Base-by-base conservation (phyloP, 1,140 invertebrate genomes). In the Drosophila ohnishii region DNA sequence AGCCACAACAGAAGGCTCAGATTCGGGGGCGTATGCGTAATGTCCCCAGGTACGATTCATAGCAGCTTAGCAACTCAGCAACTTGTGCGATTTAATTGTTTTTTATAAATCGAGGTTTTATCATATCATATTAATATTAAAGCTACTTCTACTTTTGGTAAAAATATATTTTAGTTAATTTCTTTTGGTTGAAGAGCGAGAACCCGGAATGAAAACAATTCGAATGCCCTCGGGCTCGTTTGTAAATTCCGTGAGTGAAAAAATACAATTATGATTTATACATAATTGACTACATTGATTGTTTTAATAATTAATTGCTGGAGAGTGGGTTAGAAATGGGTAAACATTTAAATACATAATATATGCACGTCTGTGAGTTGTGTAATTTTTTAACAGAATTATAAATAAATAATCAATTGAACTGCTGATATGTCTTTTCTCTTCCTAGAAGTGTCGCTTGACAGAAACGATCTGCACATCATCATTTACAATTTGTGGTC, bases 21-120 rank as follows among this genome's bases (percentile, higher is more conserved):
- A 53, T 19, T 19, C 45, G 32, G 37, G 37, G 60, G 37, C 65
- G 47, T 69, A 53, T 55, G 19, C 65, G 45, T 16, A 30, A 66
- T 42, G 40, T 66, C n/a, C 47, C 63, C 37, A 66, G 61, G 47
- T 44, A 53, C 16, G 57, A 32, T 39, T 37, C 51, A 3, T 14
- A 25, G 51, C 19, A 55, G 51, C 51, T 55, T 55, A 37, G n/a
- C 28, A 63, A 22, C 42, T 59, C 28, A 7, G 42, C 28, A 48
- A 19, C 28, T 32, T 30, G 2, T 16, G 34, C 51, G 19, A 37
- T 37, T 55, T 37, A 55, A 37, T 55, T 55, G 51, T 55, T 25
- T 34, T 37, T 25, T 9, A 37, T 37, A 37, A 55, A 55, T 55
- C 13, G 51, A 37, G 51, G 13, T n/a, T 22, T 35, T 8, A 13